Evolutionary conservation across 2,888 invertebrate species (phyloP), one percentile per base, ranked within the genome.

Genomic region (Morinoia aosen): DNA sequence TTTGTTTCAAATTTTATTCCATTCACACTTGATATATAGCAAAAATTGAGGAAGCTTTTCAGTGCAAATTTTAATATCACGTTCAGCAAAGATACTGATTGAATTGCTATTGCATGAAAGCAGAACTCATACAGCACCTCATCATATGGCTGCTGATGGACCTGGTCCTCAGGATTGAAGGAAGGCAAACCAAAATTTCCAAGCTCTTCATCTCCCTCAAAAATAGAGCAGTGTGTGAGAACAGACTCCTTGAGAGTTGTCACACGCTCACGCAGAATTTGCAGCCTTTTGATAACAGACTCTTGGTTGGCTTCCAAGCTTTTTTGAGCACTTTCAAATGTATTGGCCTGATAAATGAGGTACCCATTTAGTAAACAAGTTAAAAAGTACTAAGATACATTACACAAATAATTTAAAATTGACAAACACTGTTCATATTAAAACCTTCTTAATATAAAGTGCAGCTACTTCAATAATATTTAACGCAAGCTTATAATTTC

Each of bases 141-240:
- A 76, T 76, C 76, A 33, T 10, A 12, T 19, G 76, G 33, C 19
- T 76, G 76, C 33, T 76, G 76, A 76, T 33, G 25, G 76, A 10
- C 76, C 25, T 76, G 76, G 8, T 7, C 76, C 19, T 76, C 76
- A 76, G 76, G 16, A 76, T 16, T 33, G 33, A 76, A 76, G 76
- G 33, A 76, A 90, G 12, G 7, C 40, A 12, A 8, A 90, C 33
- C 14, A 90, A 48, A 90, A 16, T 90, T 90, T 40, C 39, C 90
- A 90, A 90, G 16, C 48, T 40, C 90, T 90, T 90, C 40, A 90
- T 90, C 40, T 90, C 48, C 90, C 48, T 93, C 93, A 57, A 93
- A 39, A 93, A 57, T 5, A 57, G n/a, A 57, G 57, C 58, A 93
- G 48, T 93, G 93, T 33, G n/a, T 33, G 1, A 93, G 48, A 12